Evolutionary conservation across 1,140 invertebrate species (phyloP), one percentile per base, ranked within the genome.

Genomic region (Conopomorpha cramerella): DNA sequence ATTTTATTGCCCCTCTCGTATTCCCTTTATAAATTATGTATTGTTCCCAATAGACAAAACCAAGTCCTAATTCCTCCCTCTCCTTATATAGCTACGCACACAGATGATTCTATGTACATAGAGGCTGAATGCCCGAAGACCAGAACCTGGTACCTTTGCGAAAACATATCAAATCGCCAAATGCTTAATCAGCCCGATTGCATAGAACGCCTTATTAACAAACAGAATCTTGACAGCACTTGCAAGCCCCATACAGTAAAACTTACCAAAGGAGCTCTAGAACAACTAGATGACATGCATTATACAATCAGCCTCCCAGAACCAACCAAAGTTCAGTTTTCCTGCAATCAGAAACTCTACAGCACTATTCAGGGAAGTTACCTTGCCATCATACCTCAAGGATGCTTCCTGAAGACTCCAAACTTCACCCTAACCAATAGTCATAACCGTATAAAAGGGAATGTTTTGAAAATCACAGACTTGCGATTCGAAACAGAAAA

Each of bases 391-490:
- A 16, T 35, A 27, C 34, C 34, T 10, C 15, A 8, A 10, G 19
- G 30, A 8, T 37, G 35, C 35, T 11, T 18, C 2, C n/a, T 30
- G 17, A 30, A 25, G 28, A 19, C 35, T 11, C 35, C 35, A 2
- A 28, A 37, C 8, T 30, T 37, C 16, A 37, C 28, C 16, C 29
- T 29, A n/a, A 10, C 8, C 4, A 36, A 27, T 23, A 19, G 12
- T 10, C 15, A 45, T 8, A 32, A 45, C 30, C 36, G 28, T 6
- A 1, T 45, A 2, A 30, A 41, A 34, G 43, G 39, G 27, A 34
- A 45, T 14, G 38, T 30, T 2, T 8, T 45, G 8, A 45, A 34
- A 32, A 38, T 45, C 6, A 26, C 35, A 31, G 29, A 43, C 8
- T 27, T 39, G 10, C 35, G n/a, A n/a, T n/a, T n/a, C n/a, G n/a